Conservation (phyloP, 2,113 vertebrate species). For the Bucco capensis region DNA sequence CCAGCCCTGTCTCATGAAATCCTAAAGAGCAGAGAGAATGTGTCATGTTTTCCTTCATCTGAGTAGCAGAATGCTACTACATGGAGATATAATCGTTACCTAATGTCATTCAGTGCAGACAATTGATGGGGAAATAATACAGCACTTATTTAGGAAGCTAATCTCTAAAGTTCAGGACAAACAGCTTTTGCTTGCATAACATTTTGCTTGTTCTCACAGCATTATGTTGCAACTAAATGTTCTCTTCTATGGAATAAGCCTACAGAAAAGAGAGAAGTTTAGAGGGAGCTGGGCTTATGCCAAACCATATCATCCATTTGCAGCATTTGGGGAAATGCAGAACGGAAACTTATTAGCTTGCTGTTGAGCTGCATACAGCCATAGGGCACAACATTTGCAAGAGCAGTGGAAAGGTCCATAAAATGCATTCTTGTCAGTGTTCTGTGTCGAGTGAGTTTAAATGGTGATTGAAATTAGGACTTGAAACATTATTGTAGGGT, state of each 20-base stretch:
- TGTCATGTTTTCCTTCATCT: conserved; percentile 17
- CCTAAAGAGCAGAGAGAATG: not conserved
- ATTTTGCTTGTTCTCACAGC: conserved; percentile 45
- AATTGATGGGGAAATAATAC: conserved; percentile 62
- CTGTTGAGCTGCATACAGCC: not conserved
- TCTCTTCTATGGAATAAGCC: conserved; percentile 64
- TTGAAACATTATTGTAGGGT: not conserved
- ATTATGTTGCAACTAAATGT: conserved; percentile 60
- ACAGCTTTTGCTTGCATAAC: conserved; percentile 63
- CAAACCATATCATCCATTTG: conserved; percentile 64
- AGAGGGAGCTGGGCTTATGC: conserved; percentile 27
- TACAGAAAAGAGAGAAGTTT: conserved; percentile 65
- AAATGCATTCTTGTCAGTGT: not conserved
- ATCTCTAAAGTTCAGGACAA: conserved; percentile 64
- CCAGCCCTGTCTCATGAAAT: not conserved
- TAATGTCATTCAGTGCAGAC: conserved; percentile 47
- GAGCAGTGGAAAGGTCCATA: conserved; percentile 47
- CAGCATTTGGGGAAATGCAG: conserved; percentile 50
- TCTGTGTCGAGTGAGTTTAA: not conserved
- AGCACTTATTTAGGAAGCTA: conserved; percentile 68
- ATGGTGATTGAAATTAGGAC: not conserved
- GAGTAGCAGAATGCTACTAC: conserved; percentile 1
- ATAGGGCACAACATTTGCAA: conserved; percentile 4
- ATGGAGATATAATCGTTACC: conserved; percentile 49
- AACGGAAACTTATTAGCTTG: conserved; percentile 42